Conservation (phyloP, 1,140 invertebrate species). For the Pollicipes pollicipes region DNA sequence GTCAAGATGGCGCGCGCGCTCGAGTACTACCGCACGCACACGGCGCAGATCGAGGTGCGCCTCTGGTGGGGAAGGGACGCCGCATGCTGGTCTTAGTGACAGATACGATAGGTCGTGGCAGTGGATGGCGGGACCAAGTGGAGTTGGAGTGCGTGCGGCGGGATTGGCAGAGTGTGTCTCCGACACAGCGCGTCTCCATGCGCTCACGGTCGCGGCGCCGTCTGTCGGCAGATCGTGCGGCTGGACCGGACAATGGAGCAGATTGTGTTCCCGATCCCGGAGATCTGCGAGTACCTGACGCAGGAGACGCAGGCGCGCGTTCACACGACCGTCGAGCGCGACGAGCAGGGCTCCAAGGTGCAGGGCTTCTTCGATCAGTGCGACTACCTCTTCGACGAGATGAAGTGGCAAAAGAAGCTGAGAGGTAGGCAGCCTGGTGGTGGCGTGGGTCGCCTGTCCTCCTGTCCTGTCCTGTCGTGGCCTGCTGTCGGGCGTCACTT, state of each 20-base stretch:
- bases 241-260: conserved; percentile 89
- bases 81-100: background rate
- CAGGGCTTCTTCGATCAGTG: conserved; percentile 89
- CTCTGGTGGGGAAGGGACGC: background rate
- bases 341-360: conserved; percentile 99
- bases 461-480: conserved; percentile 1
- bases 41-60: conserved; percentile 89
- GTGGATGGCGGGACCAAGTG: too few relatives aligned
- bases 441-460: conserved; percentile 5
- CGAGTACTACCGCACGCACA: conserved; percentile 85
- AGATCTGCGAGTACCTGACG: conserved; percentile 95
- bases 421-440: too few relatives aligned
- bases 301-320: conserved; percentile 84
- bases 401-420: conserved; percentile 99
- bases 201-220: too few relatives aligned
- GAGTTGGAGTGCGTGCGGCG: background rate
- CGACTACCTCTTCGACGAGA: conserved; percentile 92
- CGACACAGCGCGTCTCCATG: too few relatives aligned
- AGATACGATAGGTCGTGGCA: too few relatives aligned
- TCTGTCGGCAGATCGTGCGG: conserved; percentile 88
- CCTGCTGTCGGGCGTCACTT: too few relatives aligned
- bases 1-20: conserved; percentile 65
- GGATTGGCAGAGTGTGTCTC: conserved; percentile 6
- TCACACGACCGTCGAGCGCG: conserved; percentile 68
- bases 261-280: conserved; percentile 97